phyloP scores from a whole-genome alignment of 2,797 vertebrate species.

The Dromococcyx pavoninus region DNA sequence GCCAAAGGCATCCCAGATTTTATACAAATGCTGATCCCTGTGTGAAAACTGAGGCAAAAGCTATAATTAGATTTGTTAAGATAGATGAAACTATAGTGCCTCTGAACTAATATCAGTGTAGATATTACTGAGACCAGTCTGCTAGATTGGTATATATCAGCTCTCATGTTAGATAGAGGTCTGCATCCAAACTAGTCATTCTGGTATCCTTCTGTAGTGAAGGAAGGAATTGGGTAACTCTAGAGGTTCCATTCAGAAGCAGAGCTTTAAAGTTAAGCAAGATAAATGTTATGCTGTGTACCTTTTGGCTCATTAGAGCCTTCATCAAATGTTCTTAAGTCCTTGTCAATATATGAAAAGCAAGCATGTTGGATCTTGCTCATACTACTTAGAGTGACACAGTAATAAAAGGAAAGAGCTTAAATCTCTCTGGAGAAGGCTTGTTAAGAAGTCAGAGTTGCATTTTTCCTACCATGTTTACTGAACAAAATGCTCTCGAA shows the following conservation, averaged over 20 bases:
- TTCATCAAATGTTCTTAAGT: not conserved
- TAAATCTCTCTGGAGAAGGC: not conserved
- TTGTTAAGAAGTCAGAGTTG: not conserved
- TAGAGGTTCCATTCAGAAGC: not conserved
- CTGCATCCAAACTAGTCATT: not conserved
- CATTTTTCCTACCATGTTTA: not conserved
- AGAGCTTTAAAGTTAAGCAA: not conserved
- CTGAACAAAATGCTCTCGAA: not conserved
- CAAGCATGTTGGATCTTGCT: not conserved
- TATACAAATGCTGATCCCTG: not conserved
- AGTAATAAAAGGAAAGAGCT: not conserved
- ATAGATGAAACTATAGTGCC: not conserved
- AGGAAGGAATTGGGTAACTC: not conserved
- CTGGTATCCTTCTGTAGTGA: not conserved
- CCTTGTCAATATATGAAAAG: not conserved
- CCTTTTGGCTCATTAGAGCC: not conserved
- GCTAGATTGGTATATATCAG: not conserved
- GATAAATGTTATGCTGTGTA: not conserved
- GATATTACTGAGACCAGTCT: not conserved
- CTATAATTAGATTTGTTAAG: not conserved
- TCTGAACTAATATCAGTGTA: not conserved
- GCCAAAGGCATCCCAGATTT: not conserved
- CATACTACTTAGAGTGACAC: not conserved
- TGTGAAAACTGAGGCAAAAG: not conserved
- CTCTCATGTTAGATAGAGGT: not conserved